A percentile compares a stretch with the other conserved stretches of the same genome.
Conservation (phyloP, 2,113 vertebrate genomes). For the Hydropotes inermis region DNA sequence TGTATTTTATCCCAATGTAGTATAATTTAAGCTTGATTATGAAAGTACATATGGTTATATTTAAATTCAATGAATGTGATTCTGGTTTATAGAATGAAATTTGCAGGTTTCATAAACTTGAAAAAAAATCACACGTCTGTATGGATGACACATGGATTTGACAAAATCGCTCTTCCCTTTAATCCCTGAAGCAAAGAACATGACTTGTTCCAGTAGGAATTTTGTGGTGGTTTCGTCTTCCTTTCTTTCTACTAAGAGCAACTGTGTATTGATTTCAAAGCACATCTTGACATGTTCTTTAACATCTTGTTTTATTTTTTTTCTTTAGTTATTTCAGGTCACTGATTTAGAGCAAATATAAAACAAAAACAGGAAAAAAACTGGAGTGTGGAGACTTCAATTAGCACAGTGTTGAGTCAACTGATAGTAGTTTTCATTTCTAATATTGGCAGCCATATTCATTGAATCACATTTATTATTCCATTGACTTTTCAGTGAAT, state of each 20-base stretch:
- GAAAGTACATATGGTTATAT: slow-evolving; percentile 46
- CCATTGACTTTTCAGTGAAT: slow-evolving; percentile 25
- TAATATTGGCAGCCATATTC: background rate
- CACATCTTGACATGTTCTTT: slow-evolving; percentile 35
- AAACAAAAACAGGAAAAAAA: background rate
- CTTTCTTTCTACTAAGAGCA: slow-evolving; percentile 44
- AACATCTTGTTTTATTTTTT: slow-evolving; percentile 47
- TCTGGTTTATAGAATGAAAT: slow-evolving; percentile 31
- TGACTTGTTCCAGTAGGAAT: slow-evolving; percentile 46
- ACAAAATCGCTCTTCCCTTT: slow-evolving; percentile 38
- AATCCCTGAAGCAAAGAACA: slow-evolving; percentile 19
- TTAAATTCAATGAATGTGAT: slow-evolving; percentile 28
- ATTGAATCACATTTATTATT: slow-evolving; percentile 15
- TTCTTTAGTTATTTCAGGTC: slow-evolving; percentile 51
- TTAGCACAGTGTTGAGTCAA: background rate
- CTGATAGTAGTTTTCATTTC: background rate
- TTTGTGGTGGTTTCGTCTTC: background rate
- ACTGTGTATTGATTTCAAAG: slow-evolving; percentile 37
- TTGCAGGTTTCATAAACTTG: slow-evolving; percentile 18
- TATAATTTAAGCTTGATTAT: slow-evolving; percentile 39
- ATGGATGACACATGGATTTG: slow-evolving; percentile 38
- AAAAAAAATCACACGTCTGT: slow-evolving; percentile 36
- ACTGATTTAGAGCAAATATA: slow-evolving; percentile 4
- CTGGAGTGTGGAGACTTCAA: background rate
- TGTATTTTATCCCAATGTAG: slow-evolving; percentile 37